phyloP scores from a whole-genome alignment of 1,140 invertebrate genomes.

The Anastatus disparis region DNA sequence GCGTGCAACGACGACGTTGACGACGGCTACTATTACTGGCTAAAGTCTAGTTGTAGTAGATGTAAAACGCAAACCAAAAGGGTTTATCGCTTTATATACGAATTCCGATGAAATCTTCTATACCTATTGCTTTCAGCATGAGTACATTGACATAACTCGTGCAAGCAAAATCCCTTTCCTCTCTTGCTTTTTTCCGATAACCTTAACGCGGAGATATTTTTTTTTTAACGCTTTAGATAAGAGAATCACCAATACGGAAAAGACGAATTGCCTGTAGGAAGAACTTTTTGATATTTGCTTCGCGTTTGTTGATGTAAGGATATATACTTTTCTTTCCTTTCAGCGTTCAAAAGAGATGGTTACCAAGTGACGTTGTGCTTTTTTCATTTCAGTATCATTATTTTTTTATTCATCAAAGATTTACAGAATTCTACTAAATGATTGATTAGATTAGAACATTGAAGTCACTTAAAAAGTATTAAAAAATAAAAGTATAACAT shows the following conservation, averaged over 20 bases:
- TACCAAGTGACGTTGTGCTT: too few relatives aligned
- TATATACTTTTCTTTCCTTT: background rate
- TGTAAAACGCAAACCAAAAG: too few relatives aligned
- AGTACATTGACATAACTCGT: slow-evolving; percentile 42
- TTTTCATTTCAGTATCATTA: too few relatives aligned
- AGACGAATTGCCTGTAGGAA: slow-evolving; percentile 25
- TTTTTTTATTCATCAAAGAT: too few relatives aligned
- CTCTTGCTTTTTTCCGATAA: slow-evolving; percentile 12
- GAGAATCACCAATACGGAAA: slow-evolving; percentile 15
- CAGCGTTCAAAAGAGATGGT: background rate
- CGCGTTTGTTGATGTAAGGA: background rate
- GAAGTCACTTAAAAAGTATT: too few relatives aligned
- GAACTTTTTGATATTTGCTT: background rate
- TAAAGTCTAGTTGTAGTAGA: slow-evolving; percentile 21
- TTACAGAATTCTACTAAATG: too few relatives aligned
- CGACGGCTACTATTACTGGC: slow-evolving; percentile 32
- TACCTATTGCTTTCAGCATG: slow-evolving; percentile 42
- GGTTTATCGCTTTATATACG: slow-evolving; percentile 42
- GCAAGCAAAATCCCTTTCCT: slow-evolving; percentile 10
- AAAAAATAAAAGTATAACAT: too few relatives aligned
- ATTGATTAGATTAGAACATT: too few relatives aligned
- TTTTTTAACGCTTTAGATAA: slow-evolving; percentile 37
- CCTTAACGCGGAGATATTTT: slow-evolving; percentile 39
- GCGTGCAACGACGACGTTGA: slow-evolving; percentile 38
- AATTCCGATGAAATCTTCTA: slow-evolving; percentile 50